Base-by-base conservation (phyloP, 2,797 vertebrate species). In the Sebastes variabilis region DNA sequence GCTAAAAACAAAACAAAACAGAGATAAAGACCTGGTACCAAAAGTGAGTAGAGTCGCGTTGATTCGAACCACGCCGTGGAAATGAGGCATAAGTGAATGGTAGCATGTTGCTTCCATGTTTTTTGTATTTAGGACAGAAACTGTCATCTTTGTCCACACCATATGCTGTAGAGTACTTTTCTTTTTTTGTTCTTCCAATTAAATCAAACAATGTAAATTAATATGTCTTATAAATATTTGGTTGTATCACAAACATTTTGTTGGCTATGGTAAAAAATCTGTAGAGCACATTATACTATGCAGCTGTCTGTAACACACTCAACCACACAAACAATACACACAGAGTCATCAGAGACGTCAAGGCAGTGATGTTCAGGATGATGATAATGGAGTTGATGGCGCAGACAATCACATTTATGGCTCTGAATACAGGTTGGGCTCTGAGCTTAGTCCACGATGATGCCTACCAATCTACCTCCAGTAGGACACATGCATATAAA, bases 401-500 rank as follows among this genome's bases (percentile, higher is more conserved):
- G 56, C 59, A 36, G 20, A 76, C 32, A 24, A 69, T 69, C 27
- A 46, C 2, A 3, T 58, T 81, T 49, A 80, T 72, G 69, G 72
- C 66, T 81, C n/a, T 64, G 27, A 80, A 61, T 52, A 16, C 5
- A 80, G 58, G 36, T 32, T 32, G 6, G 6, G 29, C 67, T 55
- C 46, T 4, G 49, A 66, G 61, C 36, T 66, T 34, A 46, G 38
- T 46, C 16, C 25, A 12, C 42, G 3, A 27, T 24, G 49, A 75
- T 16, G 42, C 22, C 34, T 54, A 34, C n/a, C 4, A 22, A 66
- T 75, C 42, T 24, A 20, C 42, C 20, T 72, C 60, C 18, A 70
- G 52, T 49, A 30, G 66, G 69, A 79, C 59, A 62, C 65, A 30
- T 29, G n/a, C 20, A 64, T 59, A 58, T 71, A 9, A 59, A 85